Evolutionary conservation across 1,140 invertebrate species (phyloP).

Genomic region (Cepaea nemoralis): DNA sequence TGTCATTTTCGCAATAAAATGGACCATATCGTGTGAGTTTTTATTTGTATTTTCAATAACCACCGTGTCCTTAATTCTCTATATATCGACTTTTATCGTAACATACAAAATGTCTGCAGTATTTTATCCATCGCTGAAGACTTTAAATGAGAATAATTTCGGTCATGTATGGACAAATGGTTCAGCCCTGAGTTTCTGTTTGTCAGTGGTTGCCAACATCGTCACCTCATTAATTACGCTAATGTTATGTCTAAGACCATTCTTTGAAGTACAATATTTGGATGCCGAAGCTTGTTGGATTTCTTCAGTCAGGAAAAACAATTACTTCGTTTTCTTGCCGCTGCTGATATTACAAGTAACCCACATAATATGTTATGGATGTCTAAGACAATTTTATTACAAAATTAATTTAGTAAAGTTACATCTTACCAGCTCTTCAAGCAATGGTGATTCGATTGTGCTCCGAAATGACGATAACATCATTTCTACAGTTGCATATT

Average conservation of each 20-base stretch:
- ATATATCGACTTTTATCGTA: conserved; percentile 3
- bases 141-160: background rate
- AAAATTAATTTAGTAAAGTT: background rate
- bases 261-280: background rate
- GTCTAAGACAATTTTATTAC: background rate
- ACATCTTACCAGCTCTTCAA: background rate
- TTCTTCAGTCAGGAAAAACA: background rate
- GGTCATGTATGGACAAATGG: background rate
- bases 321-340: background rate
- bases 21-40: background rate
- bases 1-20: background rate
- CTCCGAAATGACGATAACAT: background rate
- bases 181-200: background rate
- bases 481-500: background rate
- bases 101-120: background rate
- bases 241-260: background rate
- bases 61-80: background rate
- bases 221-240: background rate
- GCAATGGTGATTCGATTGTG: background rate
- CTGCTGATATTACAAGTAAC: background rate
- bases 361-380: background rate
- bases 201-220: background rate
- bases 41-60: background rate
- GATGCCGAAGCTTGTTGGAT: conserved; percentile 2
- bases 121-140: background rate